Evolutionary conservation across 2,888 invertebrate genomes (phyloP).

Genomic region (Dyspetes luteomarginatus): DNA sequence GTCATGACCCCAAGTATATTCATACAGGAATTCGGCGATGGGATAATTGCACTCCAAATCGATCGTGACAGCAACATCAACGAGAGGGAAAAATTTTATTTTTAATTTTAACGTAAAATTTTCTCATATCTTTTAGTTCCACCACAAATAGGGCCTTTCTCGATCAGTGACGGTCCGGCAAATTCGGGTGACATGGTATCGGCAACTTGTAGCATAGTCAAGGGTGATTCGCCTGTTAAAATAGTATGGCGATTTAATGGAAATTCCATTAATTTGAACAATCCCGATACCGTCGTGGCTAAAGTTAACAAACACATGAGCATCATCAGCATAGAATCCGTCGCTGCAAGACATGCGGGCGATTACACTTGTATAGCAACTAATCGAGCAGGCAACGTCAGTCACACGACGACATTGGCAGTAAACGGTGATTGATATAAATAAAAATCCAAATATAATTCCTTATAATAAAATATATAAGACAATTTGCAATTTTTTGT

Average conservation of each 20-base stretch:
- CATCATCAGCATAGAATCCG: constrained; percentile 88
- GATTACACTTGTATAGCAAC: constrained; percentile 86
- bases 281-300: constrained; percentile 83
- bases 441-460: background rate
- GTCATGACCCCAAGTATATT: too few species aligned
- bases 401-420: constrained; percentile 84
- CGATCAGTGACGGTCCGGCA: constrained; percentile 82
- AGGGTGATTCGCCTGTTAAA: constrained; percentile 91
- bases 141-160: constrained; percentile 83
- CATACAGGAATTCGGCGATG: too few species aligned
- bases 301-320: constrained; percentile 85
- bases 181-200: constrained; percentile 83
- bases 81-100: background rate
- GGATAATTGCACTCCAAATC: too few species aligned
- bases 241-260: constrained; percentile 91
- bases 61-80: background rate
- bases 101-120: background rate
- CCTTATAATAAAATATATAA: background rate
- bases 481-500: background rate
- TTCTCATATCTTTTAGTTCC: constrained; percentile 82
- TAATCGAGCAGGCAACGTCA: constrained; percentile 85
- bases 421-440: constrained; percentile 83
- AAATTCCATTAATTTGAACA: constrained; percentile 69
- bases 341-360: constrained; percentile 88
- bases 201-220: constrained; percentile 89